A percentile compares a stretch with the other conserved stretches of the same genome.
Evolutionary conservation across 2,888 invertebrate species (phyloP).

Genomic region (Dryobotodes eremita): DNA sequence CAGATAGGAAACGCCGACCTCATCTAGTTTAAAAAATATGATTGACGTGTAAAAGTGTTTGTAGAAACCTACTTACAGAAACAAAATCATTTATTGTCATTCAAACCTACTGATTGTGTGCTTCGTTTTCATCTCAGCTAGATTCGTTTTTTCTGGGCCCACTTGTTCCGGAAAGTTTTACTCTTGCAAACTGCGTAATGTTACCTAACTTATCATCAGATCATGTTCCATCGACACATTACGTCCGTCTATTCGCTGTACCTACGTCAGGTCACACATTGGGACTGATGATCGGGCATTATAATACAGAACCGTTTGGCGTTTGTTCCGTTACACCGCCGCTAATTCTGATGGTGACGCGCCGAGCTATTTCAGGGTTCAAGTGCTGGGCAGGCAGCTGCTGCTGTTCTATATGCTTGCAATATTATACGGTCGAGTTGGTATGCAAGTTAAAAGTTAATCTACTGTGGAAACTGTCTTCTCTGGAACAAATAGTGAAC

Average conservation of each 20-base stretch:
- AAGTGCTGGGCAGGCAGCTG: constrained; percentile 34
- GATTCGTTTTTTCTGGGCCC: not conserved
- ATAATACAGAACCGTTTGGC: constrained; percentile 27
- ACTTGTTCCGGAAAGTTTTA: not conserved
- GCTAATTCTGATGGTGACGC: constrained; percentile 59
- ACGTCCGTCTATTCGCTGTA: not conserved
- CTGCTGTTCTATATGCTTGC: constrained; percentile 35
- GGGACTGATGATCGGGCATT: constrained; percentile 24
- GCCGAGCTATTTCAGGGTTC: constrained; percentile 57
- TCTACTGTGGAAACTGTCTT: not conserved
- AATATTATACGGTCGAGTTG: constrained; percentile 31
- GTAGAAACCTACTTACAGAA: no score
- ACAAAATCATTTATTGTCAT: no score
- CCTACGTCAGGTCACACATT: constrained; percentile 36
- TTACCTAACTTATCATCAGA: not conserved
- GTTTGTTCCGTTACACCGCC: constrained; percentile 47
- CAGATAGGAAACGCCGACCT: no score
- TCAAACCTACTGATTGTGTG: not conserved
- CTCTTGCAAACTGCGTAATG: not conserved
- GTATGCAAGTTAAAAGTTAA: constrained; percentile 24
- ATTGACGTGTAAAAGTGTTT: no score
- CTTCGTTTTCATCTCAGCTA: not conserved
- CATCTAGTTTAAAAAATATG: no score
- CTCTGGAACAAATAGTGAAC: not conserved
- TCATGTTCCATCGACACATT: not conserved